Percentiles rank a stretch among this genome's conserved stretches.
These are phyloP conservation scores for Drosophila robusta DNA, from an alignment of 2,888 invertebrate genomes.

Conservation along the genomic window DNA sequence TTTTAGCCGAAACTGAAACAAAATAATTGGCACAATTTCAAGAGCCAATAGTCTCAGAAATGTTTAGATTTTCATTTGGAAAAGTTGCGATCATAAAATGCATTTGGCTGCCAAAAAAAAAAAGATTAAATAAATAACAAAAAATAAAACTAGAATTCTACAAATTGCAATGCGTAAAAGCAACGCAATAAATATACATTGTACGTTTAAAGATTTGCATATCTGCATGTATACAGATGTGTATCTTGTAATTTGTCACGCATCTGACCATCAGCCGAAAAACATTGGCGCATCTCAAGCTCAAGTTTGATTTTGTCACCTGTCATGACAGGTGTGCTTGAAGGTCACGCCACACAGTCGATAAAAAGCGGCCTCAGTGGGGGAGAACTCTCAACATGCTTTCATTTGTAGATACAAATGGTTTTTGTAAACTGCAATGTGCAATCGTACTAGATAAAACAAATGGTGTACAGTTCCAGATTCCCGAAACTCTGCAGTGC, in stretches of 20 bases:
- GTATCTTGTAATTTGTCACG: slow-evolving; percentile 35
- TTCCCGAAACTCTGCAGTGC: background rate
- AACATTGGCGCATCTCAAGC: slow-evolving; percentile 28
- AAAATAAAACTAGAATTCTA: background rate
- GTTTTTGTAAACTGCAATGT: slow-evolving; percentile 14
- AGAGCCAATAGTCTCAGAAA: slow-evolving; percentile 26
- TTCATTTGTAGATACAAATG: slow-evolving; percentile 28
- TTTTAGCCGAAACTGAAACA: slow-evolving; percentile 57
- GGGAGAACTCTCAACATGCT: slow-evolving; percentile 7
- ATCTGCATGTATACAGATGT: background rate
- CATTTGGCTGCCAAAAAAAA: slow-evolving; percentile 28
- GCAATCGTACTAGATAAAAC: slow-evolving; percentile 21
- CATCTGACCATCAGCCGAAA: slow-evolving; percentile 14
- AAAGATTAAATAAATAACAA: slow-evolving; percentile 1
- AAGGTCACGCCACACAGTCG: slow-evolving; percentile 38
- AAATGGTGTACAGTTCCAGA: background rate
- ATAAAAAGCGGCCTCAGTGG: slow-evolving; percentile 10
- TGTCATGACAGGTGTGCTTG: slow-evolving; percentile 14
- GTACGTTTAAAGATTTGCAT: no score
- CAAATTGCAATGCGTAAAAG: slow-evolving; percentile 30
- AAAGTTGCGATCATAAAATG: slow-evolving; percentile 42
- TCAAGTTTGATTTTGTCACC: slow-evolving; percentile 41
- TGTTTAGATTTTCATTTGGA: slow-evolving; percentile 55
- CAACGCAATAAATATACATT: slow-evolving; percentile 1
- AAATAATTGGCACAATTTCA: slow-evolving; percentile 75